These are phyloP conservation scores for Psilanteris sp. DNA, from an alignment of 1,140 invertebrate species.

Conservation along the genomic window DNA sequence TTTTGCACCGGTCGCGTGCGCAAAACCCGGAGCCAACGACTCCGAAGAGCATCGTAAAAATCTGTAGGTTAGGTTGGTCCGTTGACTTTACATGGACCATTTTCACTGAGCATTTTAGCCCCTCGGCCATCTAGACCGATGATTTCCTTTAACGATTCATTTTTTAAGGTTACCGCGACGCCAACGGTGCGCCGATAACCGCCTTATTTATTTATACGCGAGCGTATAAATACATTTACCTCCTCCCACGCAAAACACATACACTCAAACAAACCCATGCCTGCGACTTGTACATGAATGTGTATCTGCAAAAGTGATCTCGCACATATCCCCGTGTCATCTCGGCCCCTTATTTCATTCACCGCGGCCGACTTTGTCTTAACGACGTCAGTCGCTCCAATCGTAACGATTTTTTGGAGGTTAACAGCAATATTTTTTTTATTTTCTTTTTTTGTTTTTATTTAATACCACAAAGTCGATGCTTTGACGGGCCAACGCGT, in stretches of 20 bases:
- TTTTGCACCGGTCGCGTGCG: slow-evolving; percentile 64
- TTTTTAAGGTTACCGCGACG: slow-evolving; percentile 26
- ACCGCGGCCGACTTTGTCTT: not conserved
- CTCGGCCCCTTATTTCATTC: slow-evolving; percentile 4
- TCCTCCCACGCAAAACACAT: slow-evolving; percentile 55
- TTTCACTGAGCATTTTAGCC: not conserved
- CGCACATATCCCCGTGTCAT: slow-evolving; percentile 5
- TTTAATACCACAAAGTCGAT: too few species aligned
- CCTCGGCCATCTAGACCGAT: slow-evolving; percentile 10
- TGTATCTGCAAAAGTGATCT: slow-evolving; percentile 27
- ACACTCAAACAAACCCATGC: slow-evolving; percentile 41
- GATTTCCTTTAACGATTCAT: not conserved
- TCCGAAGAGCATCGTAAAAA: slow-evolving; percentile 61
- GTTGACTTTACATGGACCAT: slow-evolving; percentile 35
- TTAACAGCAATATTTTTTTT: not conserved
- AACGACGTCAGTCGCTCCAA: not conserved
- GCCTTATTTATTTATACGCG: slow-evolving; percentile 68
- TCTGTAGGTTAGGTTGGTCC: slow-evolving; percentile 74
- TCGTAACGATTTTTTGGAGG: not conserved
- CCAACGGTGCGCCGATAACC: slow-evolving; percentile 31
- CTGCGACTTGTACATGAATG: slow-evolving; percentile 7
- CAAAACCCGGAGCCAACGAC: slow-evolving; percentile 18
- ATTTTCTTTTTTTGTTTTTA: too few species aligned
- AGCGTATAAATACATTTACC: slow-evolving; percentile 65
- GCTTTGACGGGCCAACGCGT: too few species aligned